Evolutionary conservation across 2,888 invertebrate species (phyloP).

Genomic region (Hemicrepidius hirtus): DNA sequence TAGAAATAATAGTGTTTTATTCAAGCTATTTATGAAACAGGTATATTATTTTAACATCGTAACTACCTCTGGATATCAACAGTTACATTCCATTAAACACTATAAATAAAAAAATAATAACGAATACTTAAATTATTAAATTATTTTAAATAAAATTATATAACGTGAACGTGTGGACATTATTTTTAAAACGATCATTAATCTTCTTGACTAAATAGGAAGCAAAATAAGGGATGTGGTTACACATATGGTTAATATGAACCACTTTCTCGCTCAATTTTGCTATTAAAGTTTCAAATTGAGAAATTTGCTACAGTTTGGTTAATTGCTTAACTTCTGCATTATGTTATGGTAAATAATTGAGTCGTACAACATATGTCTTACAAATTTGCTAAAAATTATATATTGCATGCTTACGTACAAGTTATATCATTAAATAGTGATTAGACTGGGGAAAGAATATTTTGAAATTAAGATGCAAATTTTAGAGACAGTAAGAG

Average conservation of each 20-base stretch:
- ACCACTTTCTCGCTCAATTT: slow-evolving; percentile 41
- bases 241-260: slow-evolving; percentile 47
- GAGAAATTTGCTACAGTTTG: slow-evolving; percentile 46
- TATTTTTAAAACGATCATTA: background rate
- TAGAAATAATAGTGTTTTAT: slow-evolving; percentile 42
- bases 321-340: slow-evolving; percentile 41
- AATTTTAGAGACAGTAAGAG: no score
- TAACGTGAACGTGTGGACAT: background rate
- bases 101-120: no score
- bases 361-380: slow-evolving; percentile 34
- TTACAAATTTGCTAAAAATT: slow-evolving; percentile 25
- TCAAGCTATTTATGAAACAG: slow-evolving; percentile 28
- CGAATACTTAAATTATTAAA: no score
- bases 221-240: slow-evolving; percentile 40
- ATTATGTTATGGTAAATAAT: slow-evolving; percentile 18
- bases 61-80: slow-evolving; percentile 24
- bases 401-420: background rate
- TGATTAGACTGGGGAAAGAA: slow-evolving; percentile 3
- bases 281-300: slow-evolving; percentile 37
- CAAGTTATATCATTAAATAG: slow-evolving; percentile 15
- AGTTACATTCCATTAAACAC: slow-evolving; percentile 11
- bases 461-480: no score
- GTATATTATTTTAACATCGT: slow-evolving; percentile 21
- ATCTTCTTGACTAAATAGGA: background rate
- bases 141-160: no score